Evolutionary conservation across 2,888 invertebrate species (phyloP), one percentile per base, ranked within the genome.

Genomic region (Agonopterix heracliana): DNA sequence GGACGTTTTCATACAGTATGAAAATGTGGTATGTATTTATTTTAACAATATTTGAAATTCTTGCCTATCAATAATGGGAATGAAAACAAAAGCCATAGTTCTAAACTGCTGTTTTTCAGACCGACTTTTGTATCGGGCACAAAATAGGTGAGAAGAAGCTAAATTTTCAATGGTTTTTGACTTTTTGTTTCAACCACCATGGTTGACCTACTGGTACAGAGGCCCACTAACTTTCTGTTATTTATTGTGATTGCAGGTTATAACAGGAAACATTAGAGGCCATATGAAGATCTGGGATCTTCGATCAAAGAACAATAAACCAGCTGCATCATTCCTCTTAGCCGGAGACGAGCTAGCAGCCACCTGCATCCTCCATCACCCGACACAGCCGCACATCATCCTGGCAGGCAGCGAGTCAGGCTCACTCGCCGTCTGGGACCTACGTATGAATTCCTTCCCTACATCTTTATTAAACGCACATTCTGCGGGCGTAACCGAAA

Each of bases 231-330:
- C 4, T 17, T 17, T 17, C 17, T 17, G 17, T 17, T 17, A 17
- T 17, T 17, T 17, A 17, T 17, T 17, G 1, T 17, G 5, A 3
- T 47, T 74, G 3, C 56, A 96, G 90, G 89, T 96, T 17, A 90
- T 97, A 43, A 95, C 95, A 0, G 95, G 96, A 12, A 97, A 97
- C 77, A 87, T 94, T n/a, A 85, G 95, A 69, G 97, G 97, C 0
- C 94, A 96, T 64, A 93, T 98, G 90, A 96, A 97, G 75, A 92
- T 96, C 51, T 97, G 96, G 92, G 98, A 98, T 74, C 80, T 96
- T 8, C 89, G 96, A 54, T 90, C 90, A 34, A 76, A 89, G 9
- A 81, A 86, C 2, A 90, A 93, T 63, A 90, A 91, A 54, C 93
- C 95, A 2, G 83, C 90, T 0, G 91, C 91, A 41, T 92, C 92